A percentile compares a stretch with the other conserved stretches of the same genome.
phyloP scores from a whole-genome alignment of 2,888 invertebrate genomes.

The Pollenia griseotomentosa region DNA sequence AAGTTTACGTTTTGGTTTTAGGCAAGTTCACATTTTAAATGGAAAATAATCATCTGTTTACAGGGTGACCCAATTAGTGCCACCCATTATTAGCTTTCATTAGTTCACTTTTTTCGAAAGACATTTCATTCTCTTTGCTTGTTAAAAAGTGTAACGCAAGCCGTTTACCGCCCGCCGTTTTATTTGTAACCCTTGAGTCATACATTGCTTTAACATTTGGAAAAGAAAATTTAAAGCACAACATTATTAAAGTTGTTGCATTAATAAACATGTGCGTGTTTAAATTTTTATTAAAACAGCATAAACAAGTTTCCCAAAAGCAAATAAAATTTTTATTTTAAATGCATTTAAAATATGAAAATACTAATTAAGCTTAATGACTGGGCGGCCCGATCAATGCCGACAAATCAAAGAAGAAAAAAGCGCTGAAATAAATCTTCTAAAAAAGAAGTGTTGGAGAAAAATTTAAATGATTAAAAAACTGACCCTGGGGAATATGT shows the following conservation, averaged over 20 bases:
- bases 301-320: conserved; percentile 29
- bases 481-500: too few relatives aligned
- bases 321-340: conserved; percentile 14
- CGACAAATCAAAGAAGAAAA: background rate
- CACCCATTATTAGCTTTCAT: too few relatives aligned
- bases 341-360: conserved; percentile 15
- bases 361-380: conserved; percentile 44
- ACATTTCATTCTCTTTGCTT: too few relatives aligned
- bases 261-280: too few relatives aligned
- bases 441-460: too few relatives aligned
- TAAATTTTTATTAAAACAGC: background rate
- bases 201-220: background rate
- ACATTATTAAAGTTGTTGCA: background rate
- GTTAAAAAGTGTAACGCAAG: background rate
- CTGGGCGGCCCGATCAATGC: background rate
- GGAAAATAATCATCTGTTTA: too few relatives aligned
- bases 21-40: too few relatives aligned
- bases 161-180: background rate
- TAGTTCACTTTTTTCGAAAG: too few relatives aligned
- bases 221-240: background rate
- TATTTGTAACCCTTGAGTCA: background rate
- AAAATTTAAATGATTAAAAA: too few relatives aligned
- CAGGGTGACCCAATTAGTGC: too few relatives aligned
- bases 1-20: too few relatives aligned
- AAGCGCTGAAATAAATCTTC: background rate